Evolutionary conservation across 2,888 invertebrate genomes (phyloP).

Genomic region (Plebejus melissa): DNA sequence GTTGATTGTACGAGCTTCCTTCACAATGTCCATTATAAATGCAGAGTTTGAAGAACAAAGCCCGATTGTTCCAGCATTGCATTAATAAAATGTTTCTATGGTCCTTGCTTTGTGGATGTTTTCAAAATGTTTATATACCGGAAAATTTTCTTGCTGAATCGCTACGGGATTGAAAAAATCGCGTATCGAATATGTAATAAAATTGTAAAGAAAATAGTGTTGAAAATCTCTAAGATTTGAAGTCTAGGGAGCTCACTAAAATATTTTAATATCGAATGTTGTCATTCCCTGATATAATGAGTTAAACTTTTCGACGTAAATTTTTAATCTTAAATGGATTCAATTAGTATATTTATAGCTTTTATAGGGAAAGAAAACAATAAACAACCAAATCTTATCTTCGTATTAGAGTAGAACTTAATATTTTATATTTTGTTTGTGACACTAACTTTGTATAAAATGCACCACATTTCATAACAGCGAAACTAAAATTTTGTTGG

Average conservation of each 20-base stretch:
- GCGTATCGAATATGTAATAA: too few relatives aligned
- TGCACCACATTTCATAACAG: constrained; percentile 6
- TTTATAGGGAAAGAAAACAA: neutral
- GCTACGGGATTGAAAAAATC: neutral
- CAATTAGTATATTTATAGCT: too few relatives aligned
- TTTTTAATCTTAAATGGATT: too few relatives aligned
- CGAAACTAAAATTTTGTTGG: neutral
- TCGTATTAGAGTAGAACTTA: neutral
- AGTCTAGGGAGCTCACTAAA: too few relatives aligned
- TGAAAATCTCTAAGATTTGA: too few relatives aligned
- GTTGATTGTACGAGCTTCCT: constrained; percentile 10
- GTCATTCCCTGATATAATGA: too few relatives aligned
- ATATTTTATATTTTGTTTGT: neutral
- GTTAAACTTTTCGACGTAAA: too few relatives aligned
- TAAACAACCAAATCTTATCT: neutral
- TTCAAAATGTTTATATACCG: neutral
- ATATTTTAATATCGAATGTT: too few relatives aligned
- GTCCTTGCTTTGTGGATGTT: neutral
- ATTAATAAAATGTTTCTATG: constrained; percentile 3
- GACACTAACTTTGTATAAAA: neutral
- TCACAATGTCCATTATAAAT: constrained; percentile 8
- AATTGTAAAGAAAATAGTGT: too few relatives aligned
- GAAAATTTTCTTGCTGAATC: neutral
- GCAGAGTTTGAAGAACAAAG: constrained; percentile 20
- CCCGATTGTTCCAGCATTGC: constrained; percentile 1